Percentiles rank a stretch among this genome's conserved stretches.
Conservation (phyloP, 1,140 invertebrate species). For the Drosophila kikkawai region DNA sequence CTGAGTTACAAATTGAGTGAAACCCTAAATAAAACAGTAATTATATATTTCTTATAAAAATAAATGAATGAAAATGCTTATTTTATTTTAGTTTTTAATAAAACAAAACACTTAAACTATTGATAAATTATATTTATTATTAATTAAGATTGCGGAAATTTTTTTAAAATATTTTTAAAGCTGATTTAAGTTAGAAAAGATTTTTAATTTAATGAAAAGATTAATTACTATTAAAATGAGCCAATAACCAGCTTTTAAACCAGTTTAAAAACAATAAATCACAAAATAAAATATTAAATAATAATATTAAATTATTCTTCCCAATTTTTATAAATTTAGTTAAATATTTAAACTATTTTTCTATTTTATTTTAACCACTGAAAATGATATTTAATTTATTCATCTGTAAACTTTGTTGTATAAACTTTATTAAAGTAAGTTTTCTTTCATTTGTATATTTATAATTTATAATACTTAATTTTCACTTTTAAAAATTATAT, state of each 20-base stretch:
- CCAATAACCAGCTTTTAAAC: no score
- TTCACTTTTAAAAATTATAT: no score
- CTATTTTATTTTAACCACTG: no score
- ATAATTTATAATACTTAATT: not conserved
- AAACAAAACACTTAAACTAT: not conserved
- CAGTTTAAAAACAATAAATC: no score
- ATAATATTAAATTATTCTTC: not conserved
- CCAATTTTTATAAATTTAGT: not conserved
- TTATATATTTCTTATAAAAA: not conserved
- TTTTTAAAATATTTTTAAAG: not conserved
- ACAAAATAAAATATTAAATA: no score
- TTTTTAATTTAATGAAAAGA: no score
- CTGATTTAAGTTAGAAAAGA: not conserved
- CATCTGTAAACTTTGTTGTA: fast-evolving
- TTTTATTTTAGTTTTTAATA: not conserved
- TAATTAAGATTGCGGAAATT: not conserved
- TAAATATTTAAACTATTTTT: not conserved
- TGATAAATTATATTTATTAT: not conserved
- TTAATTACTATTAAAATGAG: no score
- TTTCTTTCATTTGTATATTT: not conserved
- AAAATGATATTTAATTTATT: not conserved
- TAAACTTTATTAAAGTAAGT: not conserved
- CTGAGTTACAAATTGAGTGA: conserved; percentile 17
- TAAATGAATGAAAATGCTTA: not conserved
- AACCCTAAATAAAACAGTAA: not conserved